A percentile compares a stretch with the other conserved stretches of the same genome.
These are phyloP conservation scores for Anseranas semipalmata DNA, from an alignment of 2,113 vertebrate species.

Conservation along the genomic window DNA sequence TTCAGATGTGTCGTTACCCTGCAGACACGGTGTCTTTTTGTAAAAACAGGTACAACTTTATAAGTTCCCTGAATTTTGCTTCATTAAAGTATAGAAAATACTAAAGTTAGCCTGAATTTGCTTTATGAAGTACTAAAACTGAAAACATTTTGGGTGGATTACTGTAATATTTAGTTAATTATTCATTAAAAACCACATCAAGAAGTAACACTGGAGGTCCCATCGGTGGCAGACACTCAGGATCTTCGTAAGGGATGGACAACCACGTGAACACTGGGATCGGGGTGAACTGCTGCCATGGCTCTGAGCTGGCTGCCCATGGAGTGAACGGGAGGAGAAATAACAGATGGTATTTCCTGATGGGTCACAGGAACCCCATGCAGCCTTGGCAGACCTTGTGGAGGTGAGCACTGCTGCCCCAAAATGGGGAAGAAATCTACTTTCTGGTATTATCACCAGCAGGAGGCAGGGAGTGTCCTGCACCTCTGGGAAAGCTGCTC, in stretches of 20 bases:
- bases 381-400: fast-evolving
- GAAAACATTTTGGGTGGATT: fast-evolving
- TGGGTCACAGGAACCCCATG: neutral
- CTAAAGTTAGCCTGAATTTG: neutral
- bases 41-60: neutral
- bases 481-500: neutral
- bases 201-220: too few species aligned
- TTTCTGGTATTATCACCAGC: neutral
- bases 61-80: neutral
- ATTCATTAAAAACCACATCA: neutral
- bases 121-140: neutral
- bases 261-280: fast-evolving
- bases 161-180: neutral
- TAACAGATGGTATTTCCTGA: neutral
- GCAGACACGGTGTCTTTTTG: neutral
- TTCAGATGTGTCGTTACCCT: neutral
- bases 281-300: fast-evolving
- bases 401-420: neutral
- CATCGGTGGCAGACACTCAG: neutral
- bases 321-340: neutral
- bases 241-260: neutral
- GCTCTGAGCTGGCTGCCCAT: neutral
- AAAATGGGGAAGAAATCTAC: neutral
- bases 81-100: neutral
- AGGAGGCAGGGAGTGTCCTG: neutral